Conservation (phyloP, 2,113 vertebrate species). For the Urocynchramus pylzowi region DNA sequence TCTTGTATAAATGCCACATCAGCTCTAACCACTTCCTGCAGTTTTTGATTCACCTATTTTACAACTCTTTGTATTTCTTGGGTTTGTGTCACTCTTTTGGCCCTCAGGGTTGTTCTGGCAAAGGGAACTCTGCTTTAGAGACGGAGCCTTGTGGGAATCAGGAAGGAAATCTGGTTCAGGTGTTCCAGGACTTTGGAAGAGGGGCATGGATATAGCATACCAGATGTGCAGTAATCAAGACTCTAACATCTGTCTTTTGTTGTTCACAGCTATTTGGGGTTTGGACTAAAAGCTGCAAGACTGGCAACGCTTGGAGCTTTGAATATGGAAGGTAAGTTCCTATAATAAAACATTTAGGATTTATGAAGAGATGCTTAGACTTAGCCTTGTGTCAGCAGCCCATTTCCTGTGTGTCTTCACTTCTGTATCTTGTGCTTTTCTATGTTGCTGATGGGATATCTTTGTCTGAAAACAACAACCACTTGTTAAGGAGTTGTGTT, state of each 20-base stretch:
- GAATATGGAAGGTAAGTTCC: slow-evolving; percentile 81
- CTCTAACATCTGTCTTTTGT: background rate
- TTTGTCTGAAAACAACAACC: background rate
- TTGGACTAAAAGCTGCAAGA: slow-evolving; percentile 90
- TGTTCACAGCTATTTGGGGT: slow-evolving; percentile 88
- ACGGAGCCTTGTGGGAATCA: background rate
- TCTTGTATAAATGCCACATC: background rate
- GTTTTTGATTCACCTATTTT: background rate
- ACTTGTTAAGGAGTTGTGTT: background rate
- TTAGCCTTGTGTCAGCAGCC: background rate
- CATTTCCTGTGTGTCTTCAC: background rate
- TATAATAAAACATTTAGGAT: background rate
- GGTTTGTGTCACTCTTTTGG: background rate
- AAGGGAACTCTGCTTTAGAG: background rate
- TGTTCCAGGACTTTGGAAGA: background rate
- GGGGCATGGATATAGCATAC: background rate
- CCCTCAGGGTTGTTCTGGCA: background rate
- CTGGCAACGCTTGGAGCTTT: slow-evolving; percentile 89
- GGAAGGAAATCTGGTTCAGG: background rate
- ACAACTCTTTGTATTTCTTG: background rate
- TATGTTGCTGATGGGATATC: background rate
- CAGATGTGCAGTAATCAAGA: background rate
- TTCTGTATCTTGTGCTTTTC: background rate
- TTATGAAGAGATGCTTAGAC: background rate
- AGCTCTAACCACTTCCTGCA: background rate